These are phyloP conservation scores for Phrynocephalus versicolor DNA, from an alignment of 2,113 vertebrate genomes.

Conservation along the genomic window DNA sequence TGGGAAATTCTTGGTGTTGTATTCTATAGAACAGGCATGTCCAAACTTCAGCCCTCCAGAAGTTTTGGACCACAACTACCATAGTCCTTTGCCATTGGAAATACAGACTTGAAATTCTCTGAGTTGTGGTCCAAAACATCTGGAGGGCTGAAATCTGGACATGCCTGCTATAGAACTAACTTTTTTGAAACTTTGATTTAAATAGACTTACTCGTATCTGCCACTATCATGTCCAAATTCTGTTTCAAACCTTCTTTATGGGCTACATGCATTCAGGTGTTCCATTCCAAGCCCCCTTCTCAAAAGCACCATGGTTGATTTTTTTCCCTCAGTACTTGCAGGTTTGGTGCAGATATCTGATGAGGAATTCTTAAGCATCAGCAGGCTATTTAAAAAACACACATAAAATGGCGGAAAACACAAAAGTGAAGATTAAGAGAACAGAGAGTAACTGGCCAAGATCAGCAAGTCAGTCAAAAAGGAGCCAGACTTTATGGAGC, in stretches of 20 bases:
- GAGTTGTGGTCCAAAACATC: no score
- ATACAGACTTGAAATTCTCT: no score
- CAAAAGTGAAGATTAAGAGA: background rate
- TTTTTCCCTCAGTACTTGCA: no score
- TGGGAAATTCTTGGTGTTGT: no score
- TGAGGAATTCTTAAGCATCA: background rate
- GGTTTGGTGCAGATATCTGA: background rate
- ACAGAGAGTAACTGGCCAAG: background rate
- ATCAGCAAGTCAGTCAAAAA: background rate
- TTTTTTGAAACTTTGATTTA: background rate
- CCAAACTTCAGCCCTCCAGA: no score
- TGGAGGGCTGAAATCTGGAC: no score
- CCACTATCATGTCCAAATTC: background rate
- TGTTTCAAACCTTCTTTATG: background rate
- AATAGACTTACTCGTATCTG: background rate
- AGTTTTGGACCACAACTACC: no score
- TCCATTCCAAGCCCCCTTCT: background rate
- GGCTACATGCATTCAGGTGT: background rate
- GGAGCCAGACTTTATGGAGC: background rate
- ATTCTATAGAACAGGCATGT: background rate
- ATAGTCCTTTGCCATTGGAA: no score
- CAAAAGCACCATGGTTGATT: background rate
- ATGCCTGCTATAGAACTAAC: background rate
- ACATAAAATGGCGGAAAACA: background rate
- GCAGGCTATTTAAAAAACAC: background rate